Base-by-base conservation (phyloP, 2,888 invertebrate species). In the Phasia obesa region DNA sequence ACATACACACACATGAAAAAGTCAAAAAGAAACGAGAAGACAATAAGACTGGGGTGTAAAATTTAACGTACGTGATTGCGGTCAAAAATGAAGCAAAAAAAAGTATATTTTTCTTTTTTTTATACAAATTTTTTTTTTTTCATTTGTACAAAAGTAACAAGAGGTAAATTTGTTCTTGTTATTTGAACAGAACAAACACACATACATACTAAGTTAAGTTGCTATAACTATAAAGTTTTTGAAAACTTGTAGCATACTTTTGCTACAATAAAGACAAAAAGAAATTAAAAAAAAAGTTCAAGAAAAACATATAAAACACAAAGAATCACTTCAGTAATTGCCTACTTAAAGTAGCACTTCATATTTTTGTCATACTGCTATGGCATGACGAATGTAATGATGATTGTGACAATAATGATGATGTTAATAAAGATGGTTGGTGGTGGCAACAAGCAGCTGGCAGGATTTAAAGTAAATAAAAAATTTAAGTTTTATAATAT, bases 21-120 rank as follows among this genome's bases (percentile, higher is more conserved):
- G 42, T 59, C 49, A 42, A 60, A 73, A 57, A 25, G 57, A 57
- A 65, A 53, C 38, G 35, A 59, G 31, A 55, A 75, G 51, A 74
- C 73, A 83, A 82, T 70, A 78, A 64, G 64, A 70, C 64, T 60
- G 57, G 57, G 65, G 59, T 55, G 82, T 70, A 53, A 57, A 83
- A 82, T 78, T 74, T 65, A 57, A 69, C 53, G 74, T 79, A 83
- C 82, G 82, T 83, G 82, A 83, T 83, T 83, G 82, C 82, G 82
- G 78, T 75, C 82, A 69, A 79, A 82, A 77, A 35, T 31, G 13
- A 51, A 44, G 17, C 53, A 31, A 31, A 31, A 44, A 25, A 62
- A 25, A 44, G 21, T 13, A 44, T 11, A 47, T 19, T 62, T 55
- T 31, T 53, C 11, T 57, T 51, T 19, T 25, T 44, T 21, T 11